Evolutionary conservation across 1,140 invertebrate species (phyloP).

Genomic region (Drosophila nigrodunni): DNA sequence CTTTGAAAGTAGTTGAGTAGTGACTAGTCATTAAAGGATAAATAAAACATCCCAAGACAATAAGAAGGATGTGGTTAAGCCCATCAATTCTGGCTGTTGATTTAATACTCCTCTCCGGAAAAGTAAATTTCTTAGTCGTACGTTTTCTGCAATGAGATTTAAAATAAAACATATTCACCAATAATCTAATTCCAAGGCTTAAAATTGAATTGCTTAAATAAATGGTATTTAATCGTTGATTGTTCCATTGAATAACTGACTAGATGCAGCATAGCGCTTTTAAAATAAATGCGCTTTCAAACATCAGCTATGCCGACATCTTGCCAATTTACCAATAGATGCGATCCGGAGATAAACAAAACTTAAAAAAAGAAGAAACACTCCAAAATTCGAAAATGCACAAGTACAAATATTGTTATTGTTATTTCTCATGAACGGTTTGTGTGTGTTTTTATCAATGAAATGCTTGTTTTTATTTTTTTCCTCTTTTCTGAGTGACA

Average conservation of each 20-base stretch:
- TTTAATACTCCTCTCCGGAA: too few relatives aligned
- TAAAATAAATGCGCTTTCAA: slow-evolving; percentile 59
- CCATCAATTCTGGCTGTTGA: too few relatives aligned
- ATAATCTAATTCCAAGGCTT: background rate
- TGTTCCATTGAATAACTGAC: slow-evolving; percentile 84
- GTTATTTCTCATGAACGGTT: slow-evolving; percentile 33
- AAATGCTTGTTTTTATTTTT: slow-evolving; percentile 68
- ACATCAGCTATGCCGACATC: slow-evolving; percentile 84
- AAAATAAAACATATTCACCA: background rate
- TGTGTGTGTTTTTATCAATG: slow-evolving; percentile 68
- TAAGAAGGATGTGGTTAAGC: too few relatives aligned
- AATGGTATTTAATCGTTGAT: slow-evolving; percentile 28
- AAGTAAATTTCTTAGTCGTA: too few relatives aligned
- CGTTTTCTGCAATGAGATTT: too few relatives aligned
- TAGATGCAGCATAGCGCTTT: slow-evolving; percentile 84
- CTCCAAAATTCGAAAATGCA: slow-evolving; percentile 21
- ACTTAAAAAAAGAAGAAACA: slow-evolving; percentile 2
- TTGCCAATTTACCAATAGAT: slow-evolving; percentile 83
- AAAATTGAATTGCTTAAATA: background rate
- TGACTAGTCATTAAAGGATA: too few relatives aligned
- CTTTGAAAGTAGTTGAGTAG: too few relatives aligned
- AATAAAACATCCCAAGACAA: too few relatives aligned
- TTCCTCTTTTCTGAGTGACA: slow-evolving; percentile 42
- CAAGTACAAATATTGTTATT: slow-evolving; percentile 34
- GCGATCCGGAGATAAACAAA: slow-evolving; percentile 23